Evolutionary conservation across 2,797 vertebrate species (phyloP).

Genomic region (Paramormyrops hopkinsi): DNA sequence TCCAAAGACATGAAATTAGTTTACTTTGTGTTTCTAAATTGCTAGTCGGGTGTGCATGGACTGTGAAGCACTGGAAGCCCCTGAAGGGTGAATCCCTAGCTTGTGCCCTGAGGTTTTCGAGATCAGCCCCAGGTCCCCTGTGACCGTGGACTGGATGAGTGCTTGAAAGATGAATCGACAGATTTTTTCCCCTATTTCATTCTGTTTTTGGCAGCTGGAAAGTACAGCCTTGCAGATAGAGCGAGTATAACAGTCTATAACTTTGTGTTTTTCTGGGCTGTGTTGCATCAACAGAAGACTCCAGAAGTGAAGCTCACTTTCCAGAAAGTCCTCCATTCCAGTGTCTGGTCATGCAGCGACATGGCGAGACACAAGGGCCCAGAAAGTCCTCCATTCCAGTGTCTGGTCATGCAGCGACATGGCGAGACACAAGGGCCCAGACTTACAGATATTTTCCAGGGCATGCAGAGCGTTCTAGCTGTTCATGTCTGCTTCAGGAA

Average conservation of each 20-base stretch:
- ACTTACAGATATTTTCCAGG: not conserved
- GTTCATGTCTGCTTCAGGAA: not conserved
- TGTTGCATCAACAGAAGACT: not conserved
- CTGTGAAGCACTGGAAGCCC: not conserved
- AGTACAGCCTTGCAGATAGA: not conserved
- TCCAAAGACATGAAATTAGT: not conserved
- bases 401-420: not conserved
- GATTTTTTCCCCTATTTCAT: not conserved
- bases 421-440: not conserved
- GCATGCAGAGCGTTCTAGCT: not conserved
- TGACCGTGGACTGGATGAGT: not conserved
- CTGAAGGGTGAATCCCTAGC: not conserved
- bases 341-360: not conserved
- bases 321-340: not conserved
- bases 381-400: not conserved
- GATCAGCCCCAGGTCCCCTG: not conserved
- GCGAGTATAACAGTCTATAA: not conserved
- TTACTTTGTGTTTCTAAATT: not conserved
- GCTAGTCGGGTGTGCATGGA: not conserved
- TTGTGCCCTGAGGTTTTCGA: not conserved
- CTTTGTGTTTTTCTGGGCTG: not conserved
- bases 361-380: not conserved
- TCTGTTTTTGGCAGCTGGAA: not conserved
- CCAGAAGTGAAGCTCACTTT: not conserved
- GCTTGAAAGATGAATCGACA: not conserved